phyloP scores from a whole-genome alignment of 2,797 vertebrate species.

The Passerculus sandwichensis region DNA sequence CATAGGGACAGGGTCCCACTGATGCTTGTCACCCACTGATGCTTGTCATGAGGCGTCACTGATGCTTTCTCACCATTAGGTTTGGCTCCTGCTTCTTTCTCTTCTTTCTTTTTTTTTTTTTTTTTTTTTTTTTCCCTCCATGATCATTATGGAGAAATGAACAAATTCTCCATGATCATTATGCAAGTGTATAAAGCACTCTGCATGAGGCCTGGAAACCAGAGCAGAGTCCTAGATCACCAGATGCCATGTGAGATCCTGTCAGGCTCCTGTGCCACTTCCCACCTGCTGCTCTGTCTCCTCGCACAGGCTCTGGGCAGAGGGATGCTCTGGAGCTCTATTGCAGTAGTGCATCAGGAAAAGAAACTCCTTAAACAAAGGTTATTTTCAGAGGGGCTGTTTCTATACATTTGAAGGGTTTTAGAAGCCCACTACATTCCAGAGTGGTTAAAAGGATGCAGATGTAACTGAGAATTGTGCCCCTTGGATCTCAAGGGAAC shows the following conservation, averaged over 20 bases:
- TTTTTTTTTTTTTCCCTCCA: background rate
- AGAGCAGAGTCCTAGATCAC: background rate
- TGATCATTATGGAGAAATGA: background rate
- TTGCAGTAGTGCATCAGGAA: background rate
- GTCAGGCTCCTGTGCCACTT: background rate
- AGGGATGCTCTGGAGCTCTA: background rate
- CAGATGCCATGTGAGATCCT: rapidly evolving
- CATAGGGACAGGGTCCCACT: rapidly evolving
- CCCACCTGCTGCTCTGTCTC: background rate
- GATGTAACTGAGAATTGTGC: background rate
- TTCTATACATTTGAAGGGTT: background rate
- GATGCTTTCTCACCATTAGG: background rate
- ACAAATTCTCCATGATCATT: background rate
- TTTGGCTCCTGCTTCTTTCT: background rate
- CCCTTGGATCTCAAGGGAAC: background rate
- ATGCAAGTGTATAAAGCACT: background rate
- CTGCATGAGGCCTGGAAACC: background rate
- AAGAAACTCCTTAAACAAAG: background rate
- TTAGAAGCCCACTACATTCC: background rate
- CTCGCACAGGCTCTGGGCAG: background rate
- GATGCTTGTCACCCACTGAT: background rate
- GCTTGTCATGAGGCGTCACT: background rate
- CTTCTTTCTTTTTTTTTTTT: background rate
- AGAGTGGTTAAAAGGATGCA: background rate
- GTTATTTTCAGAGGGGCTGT: background rate